Conservation (phyloP, 2,888 invertebrate species). For the Hirtodrosophila alboralis region DNA sequence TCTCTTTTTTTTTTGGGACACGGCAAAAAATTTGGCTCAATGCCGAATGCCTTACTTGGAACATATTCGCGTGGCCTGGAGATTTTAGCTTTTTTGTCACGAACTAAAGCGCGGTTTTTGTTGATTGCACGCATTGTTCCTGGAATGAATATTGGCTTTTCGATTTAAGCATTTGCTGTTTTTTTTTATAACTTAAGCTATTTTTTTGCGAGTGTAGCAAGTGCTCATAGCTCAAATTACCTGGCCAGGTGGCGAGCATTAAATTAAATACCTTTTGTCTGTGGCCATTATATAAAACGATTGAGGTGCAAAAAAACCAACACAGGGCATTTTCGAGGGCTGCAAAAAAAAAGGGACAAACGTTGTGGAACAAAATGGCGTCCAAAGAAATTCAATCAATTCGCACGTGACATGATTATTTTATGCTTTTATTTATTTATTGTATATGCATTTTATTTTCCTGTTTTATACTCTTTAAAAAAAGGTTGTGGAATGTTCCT, state of each 20-base stretch:
- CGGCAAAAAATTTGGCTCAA: conserved; percentile 22
- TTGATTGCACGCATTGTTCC: conserved; percentile 49
- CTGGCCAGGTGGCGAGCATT: conserved; percentile 66
- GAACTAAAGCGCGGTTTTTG: conserved; percentile 60
- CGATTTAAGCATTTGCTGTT: conserved; percentile 21
- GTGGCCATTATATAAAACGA: conserved; percentile 62
- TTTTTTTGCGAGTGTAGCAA: conserved; percentile 31
- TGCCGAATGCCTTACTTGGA: conserved; percentile 1
- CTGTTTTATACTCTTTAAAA: conserved; percentile 33
- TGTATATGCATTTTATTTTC: conserved; percentile 62
- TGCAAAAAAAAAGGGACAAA: conserved; percentile 22
- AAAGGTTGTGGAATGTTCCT: conserved; percentile 15
- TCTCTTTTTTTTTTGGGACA: conserved; percentile 24
- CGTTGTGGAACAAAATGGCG: conserved; percentile 57
- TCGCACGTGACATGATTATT: conserved; percentile 82
- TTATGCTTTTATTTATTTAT: conserved; percentile 73
- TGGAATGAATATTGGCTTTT: conserved; percentile 57
- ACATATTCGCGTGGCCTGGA: background rate
- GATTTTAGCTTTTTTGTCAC: conserved; percentile 68
- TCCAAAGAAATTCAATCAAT: conserved; percentile 78
- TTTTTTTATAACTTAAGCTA: background rate
- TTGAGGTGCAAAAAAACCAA: conserved; percentile 17
- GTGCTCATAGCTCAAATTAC: conserved; percentile 65
- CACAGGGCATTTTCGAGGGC: conserved; percentile 5
- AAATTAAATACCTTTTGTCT: conserved; percentile 77